Evolutionary conservation across 2,113 vertebrate genomes (phyloP), one percentile per base, ranked within the genome.

Genomic region (Saccopteryx bilineata): DNA sequence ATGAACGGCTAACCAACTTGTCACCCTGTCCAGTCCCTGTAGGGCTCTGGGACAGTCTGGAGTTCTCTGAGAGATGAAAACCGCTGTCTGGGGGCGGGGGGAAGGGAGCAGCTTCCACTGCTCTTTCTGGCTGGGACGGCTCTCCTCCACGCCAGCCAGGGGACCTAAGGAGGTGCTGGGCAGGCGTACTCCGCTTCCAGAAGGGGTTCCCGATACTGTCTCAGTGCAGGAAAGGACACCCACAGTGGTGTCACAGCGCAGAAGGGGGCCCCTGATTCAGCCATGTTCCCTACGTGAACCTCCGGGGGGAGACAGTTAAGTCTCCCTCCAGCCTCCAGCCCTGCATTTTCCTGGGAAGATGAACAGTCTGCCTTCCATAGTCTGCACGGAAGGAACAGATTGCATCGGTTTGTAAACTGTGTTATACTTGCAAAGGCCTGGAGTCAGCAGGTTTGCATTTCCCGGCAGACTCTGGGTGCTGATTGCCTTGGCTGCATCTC

Each of bases 321-420:
- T 75, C 58, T 90, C 69, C 71, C 90, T 95, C 31, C 11, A 18
- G 92, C 50, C 83, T 72, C 28, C 66, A 94, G 95, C 95, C 82
- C 48, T 0, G 10, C 95, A 39, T 92, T 97, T 96, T 96, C 97
- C 78, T 87, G 71, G 54, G 97, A 96, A 96, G 94, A 94, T 75
- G 92, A 97, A 88, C 96, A 97, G 91, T 65, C 94, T 94, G 91
- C 95, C 50, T 95, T 95, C 93, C 91, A 93, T 90, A 88, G 91
- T 96, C 95, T 97, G 96, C 94, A 97, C 96, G 95, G 86, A 60
- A 97, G 96, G 96, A 96, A 85, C 96, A 96, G 95, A 96, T 97
- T 98, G 97, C 74, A 2, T 97, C 97, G 96, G 97, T 98, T 96
- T 97, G 95, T 97, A 97, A 98, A 97, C 96, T 97, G 69, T 96